A percentile compares a stretch with the other conserved stretches of the same genome.
Conservation (phyloP, 2,113 vertebrate species). For the Collichthys lucidus region DNA sequence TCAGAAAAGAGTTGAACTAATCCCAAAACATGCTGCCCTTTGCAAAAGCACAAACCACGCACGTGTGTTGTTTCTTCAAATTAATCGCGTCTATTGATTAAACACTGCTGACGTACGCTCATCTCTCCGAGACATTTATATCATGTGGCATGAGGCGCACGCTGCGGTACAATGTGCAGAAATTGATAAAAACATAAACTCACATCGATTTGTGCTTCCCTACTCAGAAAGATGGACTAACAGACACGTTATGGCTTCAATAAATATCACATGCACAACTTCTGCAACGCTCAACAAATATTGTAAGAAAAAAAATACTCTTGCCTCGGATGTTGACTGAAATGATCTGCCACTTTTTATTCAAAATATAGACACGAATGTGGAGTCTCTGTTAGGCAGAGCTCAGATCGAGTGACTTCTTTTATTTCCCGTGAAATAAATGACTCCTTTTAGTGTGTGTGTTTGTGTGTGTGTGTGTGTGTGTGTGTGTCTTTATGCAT, state of each 20-base stretch:
- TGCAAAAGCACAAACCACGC: constrained; percentile 11
- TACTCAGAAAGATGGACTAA: constrained; percentile 11
- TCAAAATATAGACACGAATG: background rate
- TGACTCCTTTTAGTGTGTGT: background rate
- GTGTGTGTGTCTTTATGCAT: too few species aligned
- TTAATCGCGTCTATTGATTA: constrained; percentile 33
- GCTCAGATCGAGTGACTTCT: background rate
- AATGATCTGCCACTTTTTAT: too few species aligned
- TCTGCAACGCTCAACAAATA: background rate
- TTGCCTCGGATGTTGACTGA: too few species aligned
- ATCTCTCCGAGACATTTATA: constrained; percentile 23
- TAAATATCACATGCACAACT: background rate
- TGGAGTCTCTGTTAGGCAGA: background rate
- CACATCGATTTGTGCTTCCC: constrained; percentile 20
- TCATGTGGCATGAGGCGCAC: background rate
- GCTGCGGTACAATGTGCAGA: background rate
- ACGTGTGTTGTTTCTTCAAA: constrained; percentile 13
- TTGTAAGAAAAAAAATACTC: background rate
- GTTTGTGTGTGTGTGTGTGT: too few species aligned
- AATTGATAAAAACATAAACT: constrained; percentile 44
- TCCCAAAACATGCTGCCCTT: constrained; percentile 30
- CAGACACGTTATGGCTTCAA: background rate
- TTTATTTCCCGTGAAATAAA: constrained; percentile 10
- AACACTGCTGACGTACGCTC: constrained; percentile 23
- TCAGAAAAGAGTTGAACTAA: constrained; percentile 8